phyloP scores from a whole-genome alignment of 2,888 invertebrate genomes.

The Cotesia congregata region DNA sequence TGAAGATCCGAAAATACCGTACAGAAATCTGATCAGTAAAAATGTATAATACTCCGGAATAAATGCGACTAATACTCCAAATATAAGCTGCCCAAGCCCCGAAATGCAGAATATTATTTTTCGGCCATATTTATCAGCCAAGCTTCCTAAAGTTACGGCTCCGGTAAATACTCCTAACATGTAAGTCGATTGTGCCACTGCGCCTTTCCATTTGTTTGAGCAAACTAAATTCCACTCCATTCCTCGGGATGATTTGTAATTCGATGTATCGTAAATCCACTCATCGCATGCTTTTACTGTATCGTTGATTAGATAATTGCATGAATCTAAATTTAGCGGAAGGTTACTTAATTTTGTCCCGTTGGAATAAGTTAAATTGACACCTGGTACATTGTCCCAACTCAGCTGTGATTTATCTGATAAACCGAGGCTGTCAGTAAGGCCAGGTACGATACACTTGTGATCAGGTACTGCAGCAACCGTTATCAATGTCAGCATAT shows the following conservation, averaged over 20 bases:
- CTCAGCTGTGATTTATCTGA: constrained; percentile 26
- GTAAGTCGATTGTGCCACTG: constrained; percentile 82
- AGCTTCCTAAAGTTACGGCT: constrained; percentile 81
- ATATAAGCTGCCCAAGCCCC: constrained; percentile 79
- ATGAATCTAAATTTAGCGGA: constrained; percentile 72
- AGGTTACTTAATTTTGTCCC: constrained; percentile 23
- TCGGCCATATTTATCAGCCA: constrained; percentile 86
- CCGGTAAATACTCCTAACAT: constrained; percentile 89
- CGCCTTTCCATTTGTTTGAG: constrained; percentile 84
- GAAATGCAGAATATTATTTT: constrained; percentile 86
- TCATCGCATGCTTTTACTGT: constrained; percentile 71
- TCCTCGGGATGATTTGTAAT: constrained; percentile 80
- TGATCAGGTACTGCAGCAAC: constrained; percentile 86
- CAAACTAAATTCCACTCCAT: constrained; percentile 90
- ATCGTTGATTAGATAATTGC: constrained; percentile 70
- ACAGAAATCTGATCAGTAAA: constrained; percentile 77
- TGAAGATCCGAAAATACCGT: constrained; percentile 88
- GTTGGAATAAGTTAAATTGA: constrained; percentile 23
- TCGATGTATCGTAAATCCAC: constrained; percentile 83
- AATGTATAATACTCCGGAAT: constrained; percentile 84
- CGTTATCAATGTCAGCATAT: constrained; percentile 86
- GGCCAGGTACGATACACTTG: constrained; percentile 64
- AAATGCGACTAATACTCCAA: constrained; percentile 80
- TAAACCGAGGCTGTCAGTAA: constrained; percentile 34
- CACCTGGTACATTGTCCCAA: constrained; percentile 42